Conservation (phyloP, 1,140 invertebrate species). For the Eupristina koningsbergeri region DNA sequence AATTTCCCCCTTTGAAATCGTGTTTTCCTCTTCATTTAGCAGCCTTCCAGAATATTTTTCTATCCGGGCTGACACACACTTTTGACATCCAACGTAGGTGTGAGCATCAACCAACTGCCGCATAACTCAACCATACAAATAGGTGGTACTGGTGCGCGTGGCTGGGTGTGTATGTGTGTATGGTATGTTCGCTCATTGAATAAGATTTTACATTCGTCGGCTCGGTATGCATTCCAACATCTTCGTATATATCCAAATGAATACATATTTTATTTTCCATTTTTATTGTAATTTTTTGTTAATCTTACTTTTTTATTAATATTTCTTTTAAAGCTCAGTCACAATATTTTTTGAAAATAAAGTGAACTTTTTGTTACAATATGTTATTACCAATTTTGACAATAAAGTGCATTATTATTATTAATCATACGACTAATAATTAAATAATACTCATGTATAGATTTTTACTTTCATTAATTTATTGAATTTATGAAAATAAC, state of each 20-base stretch:
- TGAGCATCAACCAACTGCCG: background rate
- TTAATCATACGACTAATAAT: no score
- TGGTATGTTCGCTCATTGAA: background rate
- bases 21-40: slow-evolving; percentile 20
- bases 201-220: slow-evolving; percentile 34
- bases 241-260: background rate
- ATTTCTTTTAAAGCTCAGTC: background rate
- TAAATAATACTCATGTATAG: no score
- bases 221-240: background rate
- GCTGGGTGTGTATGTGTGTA: no score
- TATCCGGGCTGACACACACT: background rate
- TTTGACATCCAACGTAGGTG: slow-evolving; percentile 22
- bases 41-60: slow-evolving; percentile 3
- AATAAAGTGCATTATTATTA: no score
- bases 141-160: no score
- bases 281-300: background rate
- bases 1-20: slow-evolving; percentile 29
- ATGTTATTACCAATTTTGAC: background rate
- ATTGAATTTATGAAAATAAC: no score
- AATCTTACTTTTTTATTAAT: background rate
- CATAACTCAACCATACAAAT: no score
- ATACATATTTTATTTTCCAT: background rate
- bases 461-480: no score
- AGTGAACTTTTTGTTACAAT: background rate
- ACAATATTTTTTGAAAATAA: background rate